phyloP scores from a whole-genome alignment of 2,797 vertebrate species.

The Bovichtus diacanthus region DNA sequence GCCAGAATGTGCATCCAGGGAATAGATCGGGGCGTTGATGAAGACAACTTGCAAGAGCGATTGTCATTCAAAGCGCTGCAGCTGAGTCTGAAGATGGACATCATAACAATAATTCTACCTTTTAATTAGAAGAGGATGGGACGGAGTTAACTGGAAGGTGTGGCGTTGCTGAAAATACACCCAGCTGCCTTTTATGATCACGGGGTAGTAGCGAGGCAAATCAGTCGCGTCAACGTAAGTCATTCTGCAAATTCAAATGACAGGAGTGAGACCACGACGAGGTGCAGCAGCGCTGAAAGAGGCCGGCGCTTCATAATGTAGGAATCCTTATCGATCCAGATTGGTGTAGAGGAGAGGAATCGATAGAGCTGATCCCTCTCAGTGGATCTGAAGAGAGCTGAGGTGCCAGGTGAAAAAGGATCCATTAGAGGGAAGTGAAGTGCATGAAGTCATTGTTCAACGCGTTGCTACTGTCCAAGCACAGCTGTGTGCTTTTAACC shows the following conservation, averaged over 20 bases:
- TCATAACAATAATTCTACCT: conserved; percentile 39
- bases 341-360: conserved; percentile 65
- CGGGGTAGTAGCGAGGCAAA: conserved; percentile 20
- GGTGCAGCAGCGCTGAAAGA: conserved; percentile 47
- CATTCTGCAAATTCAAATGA: conserved; percentile 54
- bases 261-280: conserved; percentile 43
- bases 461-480: conserved; percentile 58
- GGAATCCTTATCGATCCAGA: conserved; percentile 73
- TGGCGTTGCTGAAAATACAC: conserved; percentile 34
- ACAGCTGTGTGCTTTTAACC: conserved; percentile 47
- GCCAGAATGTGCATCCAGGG: conserved; percentile 53
- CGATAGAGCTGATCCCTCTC: conserved; percentile 77
- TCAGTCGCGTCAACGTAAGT: conserved; percentile 53
- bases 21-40: conserved; percentile 58
- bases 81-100: conserved; percentile 52
- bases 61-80: conserved; percentile 56
- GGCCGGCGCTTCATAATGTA: conserved; percentile 67
- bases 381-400: conserved; percentile 78
- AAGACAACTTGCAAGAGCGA: conserved; percentile 49
- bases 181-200: not conserved
- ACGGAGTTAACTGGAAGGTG: conserved; percentile 20
- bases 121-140: conserved; percentile 46
- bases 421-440: conserved; percentile 77
- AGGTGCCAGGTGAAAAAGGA: conserved; percentile 83
- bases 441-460: conserved; percentile 78